These are phyloP conservation scores for Desmophyllum pertusum DNA, from an alignment of 92 coral and sea anemone species.

Conservation along the genomic window DNA sequence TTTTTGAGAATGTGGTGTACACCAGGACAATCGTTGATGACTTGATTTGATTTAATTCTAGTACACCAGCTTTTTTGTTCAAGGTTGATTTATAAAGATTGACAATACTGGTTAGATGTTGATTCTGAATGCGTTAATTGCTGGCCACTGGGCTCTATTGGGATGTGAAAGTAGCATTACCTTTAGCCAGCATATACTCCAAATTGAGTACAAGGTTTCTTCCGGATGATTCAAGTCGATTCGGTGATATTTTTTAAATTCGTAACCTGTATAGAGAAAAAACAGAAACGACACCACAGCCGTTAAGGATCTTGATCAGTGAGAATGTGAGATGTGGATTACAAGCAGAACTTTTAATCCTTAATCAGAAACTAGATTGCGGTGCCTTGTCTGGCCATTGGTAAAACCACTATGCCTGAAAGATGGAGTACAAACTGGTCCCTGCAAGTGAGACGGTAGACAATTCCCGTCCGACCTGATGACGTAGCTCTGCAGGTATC, in stretches of 20 bases:
- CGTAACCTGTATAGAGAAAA: constrained; percentile 24
- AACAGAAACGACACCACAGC: not conserved
- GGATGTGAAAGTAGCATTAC: constrained; percentile 15
- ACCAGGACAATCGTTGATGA: no score
- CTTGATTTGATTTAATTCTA: no score
- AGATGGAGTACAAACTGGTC: not conserved
- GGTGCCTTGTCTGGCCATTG: no score
- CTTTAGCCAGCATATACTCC: constrained; percentile 42
- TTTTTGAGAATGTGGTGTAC: no score
- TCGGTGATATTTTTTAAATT: constrained; percentile 56
- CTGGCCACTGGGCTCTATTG: no score
- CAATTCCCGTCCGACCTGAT: not conserved
- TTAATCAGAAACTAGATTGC: no score
- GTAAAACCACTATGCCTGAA: not conserved
- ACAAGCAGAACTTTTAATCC: not conserved
- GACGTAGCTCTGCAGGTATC: no score
- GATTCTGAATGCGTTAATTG: no score
- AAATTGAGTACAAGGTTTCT: constrained; percentile 57
- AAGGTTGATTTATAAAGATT: no score
- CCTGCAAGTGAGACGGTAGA: not conserved
- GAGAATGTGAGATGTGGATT: not conserved
- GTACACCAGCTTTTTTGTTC: no score
- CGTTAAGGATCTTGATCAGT: not conserved
- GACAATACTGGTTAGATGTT: no score
- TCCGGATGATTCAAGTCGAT: constrained; percentile 40